phyloP scores from a whole-genome alignment of 2,888 invertebrate species.

The Nomada hirtipes region DNA sequence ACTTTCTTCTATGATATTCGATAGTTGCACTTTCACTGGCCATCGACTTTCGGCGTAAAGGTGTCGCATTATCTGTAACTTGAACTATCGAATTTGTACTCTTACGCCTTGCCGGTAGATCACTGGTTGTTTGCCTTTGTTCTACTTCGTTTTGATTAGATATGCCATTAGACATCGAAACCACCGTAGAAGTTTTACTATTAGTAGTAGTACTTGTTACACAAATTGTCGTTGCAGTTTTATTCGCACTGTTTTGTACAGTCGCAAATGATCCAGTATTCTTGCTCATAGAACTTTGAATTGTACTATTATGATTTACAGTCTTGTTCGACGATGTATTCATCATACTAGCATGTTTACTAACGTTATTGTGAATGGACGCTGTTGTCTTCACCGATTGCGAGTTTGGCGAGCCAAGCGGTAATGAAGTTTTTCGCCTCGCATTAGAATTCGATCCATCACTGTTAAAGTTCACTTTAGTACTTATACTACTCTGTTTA shows the following conservation, averaged over 20 bases:
- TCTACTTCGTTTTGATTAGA: conserved; percentile 63
- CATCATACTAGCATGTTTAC: conserved; percentile 79
- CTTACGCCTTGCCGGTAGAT: conserved; percentile 77
- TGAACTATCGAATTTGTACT: conserved; percentile 78
- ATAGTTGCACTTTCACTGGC: conserved; percentile 79
- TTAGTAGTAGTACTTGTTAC: conserved; percentile 55
- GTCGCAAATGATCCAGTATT: conserved; percentile 41
- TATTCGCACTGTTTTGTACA: conserved; percentile 58
- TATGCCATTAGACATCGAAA: conserved; percentile 59
- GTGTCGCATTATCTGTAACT: conserved; percentile 76
- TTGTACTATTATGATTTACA: conserved; percentile 62
- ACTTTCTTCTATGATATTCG: conserved; percentile 79
- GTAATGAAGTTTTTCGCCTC: conserved; percentile 79
- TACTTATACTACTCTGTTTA: conserved; percentile 64
- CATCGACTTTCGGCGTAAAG: conserved; percentile 85
- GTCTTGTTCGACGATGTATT: conserved; percentile 70
- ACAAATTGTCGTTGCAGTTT: conserved; percentile 59
- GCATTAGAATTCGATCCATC: conserved; percentile 77
- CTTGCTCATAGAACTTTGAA: conserved; percentile 50
- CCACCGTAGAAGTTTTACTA: conserved; percentile 55
- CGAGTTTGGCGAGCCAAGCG: conserved; percentile 77
- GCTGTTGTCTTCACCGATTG: conserved; percentile 72
- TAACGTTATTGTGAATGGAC: conserved; percentile 75
- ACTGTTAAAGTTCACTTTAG: conserved; percentile 76
- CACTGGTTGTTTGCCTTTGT: conserved; percentile 59